phyloP scores from a whole-genome alignment of 2,888 invertebrate species.

The Andrena hattorfiana region DNA sequence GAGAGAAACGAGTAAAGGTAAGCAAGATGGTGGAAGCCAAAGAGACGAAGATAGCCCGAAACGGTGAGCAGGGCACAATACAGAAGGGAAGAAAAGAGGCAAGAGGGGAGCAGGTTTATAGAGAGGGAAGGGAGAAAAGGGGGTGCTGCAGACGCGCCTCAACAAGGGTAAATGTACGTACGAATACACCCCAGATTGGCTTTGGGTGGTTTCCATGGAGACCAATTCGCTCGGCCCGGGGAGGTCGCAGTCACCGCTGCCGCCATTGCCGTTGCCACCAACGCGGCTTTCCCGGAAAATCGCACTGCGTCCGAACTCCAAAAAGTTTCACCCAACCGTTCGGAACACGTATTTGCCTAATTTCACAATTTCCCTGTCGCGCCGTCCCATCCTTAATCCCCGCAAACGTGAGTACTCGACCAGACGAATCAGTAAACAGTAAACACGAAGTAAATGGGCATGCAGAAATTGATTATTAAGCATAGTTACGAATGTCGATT shows the following conservation, averaged over 20 bases:
- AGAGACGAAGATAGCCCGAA: conserved; percentile 30
- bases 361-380: conserved; percentile 7
- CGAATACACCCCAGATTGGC: conserved; percentile 82
- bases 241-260: conserved; percentile 73
- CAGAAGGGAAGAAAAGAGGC: conserved; percentile 27
- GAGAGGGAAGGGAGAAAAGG: conserved; percentile 35
- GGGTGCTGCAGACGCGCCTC: conserved; percentile 71
- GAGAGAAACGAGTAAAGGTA: neutral
- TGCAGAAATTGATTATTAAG: conserved; percentile 30
- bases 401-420: conserved; percentile 7
- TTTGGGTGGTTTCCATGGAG: conserved; percentile 80
- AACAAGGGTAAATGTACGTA: conserved; percentile 81
- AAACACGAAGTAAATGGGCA: neutral
- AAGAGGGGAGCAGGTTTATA: conserved; percentile 55
- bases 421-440: conserved; percentile 12
- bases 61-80: conserved; percentile 23
- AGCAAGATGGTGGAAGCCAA: conserved; percentile 21
- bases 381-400: neutral
- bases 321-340: conserved; percentile 53
- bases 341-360: conserved; percentile 39
- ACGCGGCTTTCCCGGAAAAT: conserved; percentile 55
- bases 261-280: conserved; percentile 31
- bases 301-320: conserved; percentile 53
- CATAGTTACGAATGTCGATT: neutral
- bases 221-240: conserved; percentile 80